These are phyloP conservation scores for Agapostemon virescens DNA, from an alignment of 2,888 invertebrate genomes.

Conservation along the genomic window DNA sequence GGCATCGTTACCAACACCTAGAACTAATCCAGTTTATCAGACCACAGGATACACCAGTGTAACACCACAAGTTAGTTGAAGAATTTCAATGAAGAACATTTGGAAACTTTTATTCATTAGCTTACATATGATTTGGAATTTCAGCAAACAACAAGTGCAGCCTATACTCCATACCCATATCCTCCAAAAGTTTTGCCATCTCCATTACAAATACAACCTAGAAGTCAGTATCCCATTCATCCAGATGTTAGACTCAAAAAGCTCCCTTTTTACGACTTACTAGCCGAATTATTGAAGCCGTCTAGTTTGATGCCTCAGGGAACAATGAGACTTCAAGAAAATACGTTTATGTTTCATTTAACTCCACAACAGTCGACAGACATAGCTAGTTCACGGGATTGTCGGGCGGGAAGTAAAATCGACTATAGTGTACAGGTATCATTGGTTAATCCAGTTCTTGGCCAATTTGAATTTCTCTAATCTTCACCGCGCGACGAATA, in stretches of 20 bases:
- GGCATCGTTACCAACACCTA: slow-evolving; percentile 76
- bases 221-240: slow-evolving; percentile 88
- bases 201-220: slow-evolving; percentile 72
- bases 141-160: slow-evolving; percentile 64
- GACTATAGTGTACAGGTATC: slow-evolving; percentile 86
- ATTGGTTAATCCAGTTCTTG: slow-evolving; percentile 1
- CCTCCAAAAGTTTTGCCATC: slow-evolving; percentile 73
- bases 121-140: slow-evolving; percentile 31
- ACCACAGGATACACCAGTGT: slow-evolving; percentile 75
- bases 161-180: slow-evolving; percentile 74
- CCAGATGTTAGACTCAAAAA: slow-evolving; percentile 96
- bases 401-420: slow-evolving; percentile 85
- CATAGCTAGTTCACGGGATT: slow-evolving; percentile 90
- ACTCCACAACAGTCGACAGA: slow-evolving; percentile 96
- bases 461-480: background rate
- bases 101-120: background rate
- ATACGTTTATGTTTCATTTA: slow-evolving; percentile 92
- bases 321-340: slow-evolving; percentile 88
- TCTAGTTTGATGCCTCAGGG: slow-evolving; percentile 90
- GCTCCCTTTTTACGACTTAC: slow-evolving; percentile 95
- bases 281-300: slow-evolving; percentile 93
- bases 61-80: slow-evolving; percentile 72
- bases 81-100: background rate
- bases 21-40: slow-evolving; percentile 74
- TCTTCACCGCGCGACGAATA: background rate